Percentiles rank a stretch among this genome's conserved stretches.
phyloP scores from a whole-genome alignment of 2,113 vertebrate genomes.

The Taurulus bubalis region DNA sequence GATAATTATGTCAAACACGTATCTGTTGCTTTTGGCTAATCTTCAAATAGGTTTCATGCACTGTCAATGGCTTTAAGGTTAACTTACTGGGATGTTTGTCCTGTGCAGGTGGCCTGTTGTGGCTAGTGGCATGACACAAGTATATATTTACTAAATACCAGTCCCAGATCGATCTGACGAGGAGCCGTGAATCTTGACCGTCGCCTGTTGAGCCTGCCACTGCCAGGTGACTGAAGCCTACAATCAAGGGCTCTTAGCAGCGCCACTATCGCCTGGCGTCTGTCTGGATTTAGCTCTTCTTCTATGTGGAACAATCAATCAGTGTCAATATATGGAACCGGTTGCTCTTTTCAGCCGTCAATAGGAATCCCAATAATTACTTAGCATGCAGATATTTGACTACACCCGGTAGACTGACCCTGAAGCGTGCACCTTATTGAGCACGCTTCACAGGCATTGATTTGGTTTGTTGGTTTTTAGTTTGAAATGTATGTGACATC shows the following conservation, averaged over 20 bases:
- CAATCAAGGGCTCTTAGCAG: conserved; percentile 24
- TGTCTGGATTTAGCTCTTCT: conserved; percentile 31
- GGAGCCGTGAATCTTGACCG: conserved; percentile 2
- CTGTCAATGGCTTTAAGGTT: neutral
- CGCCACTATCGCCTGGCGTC: conserved; percentile 20
- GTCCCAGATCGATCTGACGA: neutral
- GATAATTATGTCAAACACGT: neutral
- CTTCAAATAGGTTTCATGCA: neutral
- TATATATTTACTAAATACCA: neutral
- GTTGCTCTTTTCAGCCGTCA: conserved; percentile 8
- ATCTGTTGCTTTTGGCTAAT: neutral
- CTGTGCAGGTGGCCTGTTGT: neutral
- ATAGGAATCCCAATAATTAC: neutral
- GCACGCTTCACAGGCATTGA: neutral
- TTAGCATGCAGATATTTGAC: neutral
- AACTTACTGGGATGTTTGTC: neutral
- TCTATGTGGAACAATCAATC: conserved; percentile 22
- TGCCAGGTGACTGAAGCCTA: conserved; percentile 15
- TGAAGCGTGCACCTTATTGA: conserved; percentile 3
- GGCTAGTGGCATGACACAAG: neutral
- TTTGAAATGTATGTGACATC: neutral
- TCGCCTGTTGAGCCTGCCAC: neutral
- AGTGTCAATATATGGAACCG: conserved; percentile 23
- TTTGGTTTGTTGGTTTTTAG: conserved; percentile 12
- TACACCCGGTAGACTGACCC: neutral